Base-by-base conservation (phyloP, 2,113 vertebrate genomes). In the Megalops atlanticus region DNA sequence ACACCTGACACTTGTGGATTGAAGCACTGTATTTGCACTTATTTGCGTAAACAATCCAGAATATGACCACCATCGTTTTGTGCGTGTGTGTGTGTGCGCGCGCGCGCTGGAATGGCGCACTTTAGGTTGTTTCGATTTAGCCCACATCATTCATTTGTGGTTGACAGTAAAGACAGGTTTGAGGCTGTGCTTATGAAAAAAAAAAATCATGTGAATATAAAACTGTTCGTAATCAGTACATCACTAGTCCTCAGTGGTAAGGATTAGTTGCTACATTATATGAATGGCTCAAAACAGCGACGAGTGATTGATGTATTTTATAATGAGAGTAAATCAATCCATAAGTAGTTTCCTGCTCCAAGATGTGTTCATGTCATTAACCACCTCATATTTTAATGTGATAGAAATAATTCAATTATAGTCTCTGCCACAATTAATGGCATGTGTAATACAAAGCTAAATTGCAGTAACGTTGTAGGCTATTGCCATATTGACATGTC, bases 1-100 rank as follows among this genome's bases (percentile, higher is more conserved):
- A 31, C 82, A 87, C 84, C 85, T 89, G 85, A 78, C 35, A 52
- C 35, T 41, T 11, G 24, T 41, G 38, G 38, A 31, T 35, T n/a
- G 21, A 35, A 77, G 35, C n/a, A 54, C 45, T 58, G 6, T 21
- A 18, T 16, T 54, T 15, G 47, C 47, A 49, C 2, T n/a, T 16
- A 49, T 49, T 49, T 16, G 47, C 2, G 18, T 69, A 69, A 69
- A 69, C 11, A 24, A 10, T 70, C 27, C 4, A 18, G 16, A 5
- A 31, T 70, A 31, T 27, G 15, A 27, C 15, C 2, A 70, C 15
- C 3, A 18, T 36, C 12, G 68, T 70, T 31, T 21, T 3, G 0
- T n/a, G 68, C 31, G 35, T 36, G 68, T 12, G 35, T 70, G 4
- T 70, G 18, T 52, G 3, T 49, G 2, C 2, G 47, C 18, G 18